Conservation (phyloP, 1,140 invertebrate genomes). For the Ceratosolen solmsi region DNA sequence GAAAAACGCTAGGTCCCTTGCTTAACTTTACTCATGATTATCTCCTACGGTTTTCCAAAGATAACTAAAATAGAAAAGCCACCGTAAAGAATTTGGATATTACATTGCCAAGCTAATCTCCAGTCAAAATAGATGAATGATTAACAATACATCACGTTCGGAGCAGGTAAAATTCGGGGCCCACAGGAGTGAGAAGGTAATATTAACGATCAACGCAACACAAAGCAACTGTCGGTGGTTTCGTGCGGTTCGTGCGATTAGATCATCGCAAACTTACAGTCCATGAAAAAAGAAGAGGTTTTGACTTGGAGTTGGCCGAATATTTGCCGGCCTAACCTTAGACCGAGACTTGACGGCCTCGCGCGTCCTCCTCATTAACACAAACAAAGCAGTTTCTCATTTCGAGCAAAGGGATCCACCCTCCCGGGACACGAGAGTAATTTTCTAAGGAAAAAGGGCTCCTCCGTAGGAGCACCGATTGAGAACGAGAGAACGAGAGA, state of each 20-base stretch:
- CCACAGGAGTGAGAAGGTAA: background rate
- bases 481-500: background rate
- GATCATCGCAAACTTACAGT: constrained; percentile 23
- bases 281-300: constrained; percentile 24
- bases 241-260: constrained; percentile 1
- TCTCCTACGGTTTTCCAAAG: background rate
- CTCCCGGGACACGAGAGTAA: constrained; percentile 40
- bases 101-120: background rate
- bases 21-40: too few species aligned
- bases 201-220: background rate
- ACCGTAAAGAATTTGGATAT: background rate
- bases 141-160: background rate
- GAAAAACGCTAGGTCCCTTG: too few species aligned
- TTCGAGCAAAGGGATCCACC: constrained; percentile 11
- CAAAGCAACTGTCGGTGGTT: background rate
- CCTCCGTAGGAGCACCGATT: background rate
- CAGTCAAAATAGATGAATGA: constrained; percentile 13
- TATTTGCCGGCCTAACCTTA: constrained; percentile 34
- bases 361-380: constrained; percentile 40
- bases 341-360: constrained; percentile 12
- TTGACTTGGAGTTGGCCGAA: background rate
- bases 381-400: constrained; percentile 50
- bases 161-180: background rate
- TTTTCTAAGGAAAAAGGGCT: constrained; percentile 41
- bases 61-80: background rate